A percentile compares a stretch with the other conserved stretches of the same genome.
phyloP scores from a whole-genome alignment of 2,888 invertebrate species.

The Netelia inedita region DNA sequence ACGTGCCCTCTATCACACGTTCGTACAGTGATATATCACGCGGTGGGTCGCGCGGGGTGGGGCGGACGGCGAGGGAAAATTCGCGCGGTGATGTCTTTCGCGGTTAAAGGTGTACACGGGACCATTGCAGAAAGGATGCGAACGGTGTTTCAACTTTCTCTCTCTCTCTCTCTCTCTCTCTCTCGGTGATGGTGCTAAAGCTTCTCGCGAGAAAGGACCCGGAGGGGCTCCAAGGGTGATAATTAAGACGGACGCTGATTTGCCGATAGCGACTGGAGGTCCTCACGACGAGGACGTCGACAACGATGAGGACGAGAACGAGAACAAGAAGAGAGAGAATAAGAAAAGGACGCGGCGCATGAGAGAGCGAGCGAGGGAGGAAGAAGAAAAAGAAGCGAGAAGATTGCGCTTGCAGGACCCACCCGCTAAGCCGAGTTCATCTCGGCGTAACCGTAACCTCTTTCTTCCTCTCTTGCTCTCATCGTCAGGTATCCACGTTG shows the following conservation, averaged over 20 bases:
- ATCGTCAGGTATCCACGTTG: conserved; percentile 52
- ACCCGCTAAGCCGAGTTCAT: conserved; percentile 72
- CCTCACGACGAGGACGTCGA: conserved; percentile 67
- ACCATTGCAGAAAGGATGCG: conserved; percentile 28
- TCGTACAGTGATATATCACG: conserved; percentile 54
- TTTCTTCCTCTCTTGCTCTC: conserved; percentile 57
- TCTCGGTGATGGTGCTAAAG: conserved; percentile 37
- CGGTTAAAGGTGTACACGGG: conserved; percentile 18
- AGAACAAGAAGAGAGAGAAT: conserved; percentile 10
- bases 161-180: conserved; percentile 3
- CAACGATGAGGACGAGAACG: conserved; percentile 48
- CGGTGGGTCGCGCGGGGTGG: neutral
- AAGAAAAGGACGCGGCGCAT: conserved; percentile 9
- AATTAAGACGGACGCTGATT: conserved; percentile 85
- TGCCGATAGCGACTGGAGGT: conserved; percentile 77
- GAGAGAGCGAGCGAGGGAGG: conserved; percentile 32
- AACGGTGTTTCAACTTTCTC: conserved; percentile 6
- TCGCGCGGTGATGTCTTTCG: conserved; percentile 54
- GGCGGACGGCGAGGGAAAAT: conserved; percentile 1
- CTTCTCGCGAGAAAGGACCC: conserved; percentile 46
- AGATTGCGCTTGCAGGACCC: conserved; percentile 65
- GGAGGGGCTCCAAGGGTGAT: conserved; percentile 80
- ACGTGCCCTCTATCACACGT: conserved; percentile 41
- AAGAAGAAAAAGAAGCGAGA: conserved; percentile 29
- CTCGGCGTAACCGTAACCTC: conserved; percentile 75